Conservation (phyloP, 2,888 invertebrate species). For the Cerceris ruficornis region DNA sequence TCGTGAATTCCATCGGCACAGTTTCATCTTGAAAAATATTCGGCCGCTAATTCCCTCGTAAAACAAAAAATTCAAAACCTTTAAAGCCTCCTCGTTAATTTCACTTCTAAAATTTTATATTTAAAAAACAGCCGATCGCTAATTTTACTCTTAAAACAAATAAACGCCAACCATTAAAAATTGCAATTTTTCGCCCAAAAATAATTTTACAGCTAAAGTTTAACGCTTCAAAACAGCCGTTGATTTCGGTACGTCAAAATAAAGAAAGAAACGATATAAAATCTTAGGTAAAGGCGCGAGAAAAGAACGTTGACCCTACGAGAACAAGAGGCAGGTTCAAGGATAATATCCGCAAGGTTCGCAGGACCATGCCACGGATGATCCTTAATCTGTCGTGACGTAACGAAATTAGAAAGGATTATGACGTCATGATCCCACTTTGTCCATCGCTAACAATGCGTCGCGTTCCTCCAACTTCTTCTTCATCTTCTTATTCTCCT, state of each 20-base stretch:
- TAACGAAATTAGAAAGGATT: slow-evolving; percentile 57
- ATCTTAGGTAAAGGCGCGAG: slow-evolving; percentile 6
- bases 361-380: slow-evolving; percentile 30
- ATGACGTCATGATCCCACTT: slow-evolving; percentile 41
- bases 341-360: slow-evolving; percentile 58
- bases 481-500: background rate
- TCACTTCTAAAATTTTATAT: too few species aligned
- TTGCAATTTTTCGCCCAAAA: too few species aligned
- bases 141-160: too few species aligned
- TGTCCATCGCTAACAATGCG: slow-evolving; percentile 19
- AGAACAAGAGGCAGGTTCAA: slow-evolving; percentile 64
- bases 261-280: background rate
- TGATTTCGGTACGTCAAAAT: too few species aligned
- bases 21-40: too few species aligned
- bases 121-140: too few species aligned
- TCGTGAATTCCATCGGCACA: too few species aligned
- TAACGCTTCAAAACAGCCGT: background rate
- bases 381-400: slow-evolving; percentile 56
- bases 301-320: slow-evolving; percentile 62
- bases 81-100: too few species aligned
- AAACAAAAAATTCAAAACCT: too few species aligned
- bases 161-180: too few species aligned
- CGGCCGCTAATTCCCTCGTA: too few species aligned
- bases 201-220: too few species aligned
- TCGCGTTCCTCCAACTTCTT: slow-evolving; percentile 6